phyloP scores from a whole-genome alignment of 2,797 vertebrate genomes.

The Paedocypris micromegethes region DNA sequence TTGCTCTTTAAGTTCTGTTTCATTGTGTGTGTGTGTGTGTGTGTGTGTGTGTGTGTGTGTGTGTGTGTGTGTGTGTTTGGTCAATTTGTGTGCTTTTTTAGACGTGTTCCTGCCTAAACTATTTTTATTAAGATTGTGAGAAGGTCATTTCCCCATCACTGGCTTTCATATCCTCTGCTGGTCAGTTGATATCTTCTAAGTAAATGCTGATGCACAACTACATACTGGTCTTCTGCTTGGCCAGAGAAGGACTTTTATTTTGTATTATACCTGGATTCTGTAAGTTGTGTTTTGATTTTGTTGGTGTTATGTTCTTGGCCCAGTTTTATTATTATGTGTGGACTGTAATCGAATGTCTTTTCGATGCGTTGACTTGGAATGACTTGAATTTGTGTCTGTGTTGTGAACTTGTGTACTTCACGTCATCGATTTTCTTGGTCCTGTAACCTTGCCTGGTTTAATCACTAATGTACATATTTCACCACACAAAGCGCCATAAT shows the following conservation, averaged over 20 bases:
- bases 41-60: too few relatives aligned
- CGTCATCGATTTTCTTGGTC: conserved; percentile 6
- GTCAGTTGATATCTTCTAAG: conserved; percentile 15
- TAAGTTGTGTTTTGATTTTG: conserved; percentile 2
- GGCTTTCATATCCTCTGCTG: conserved; percentile 7
- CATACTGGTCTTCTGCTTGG: conserved; percentile 21
- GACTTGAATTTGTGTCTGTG: conserved; percentile 6
- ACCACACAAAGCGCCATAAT: background rate
- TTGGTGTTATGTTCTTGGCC: conserved; percentile 13
- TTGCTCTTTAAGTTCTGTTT: too few relatives aligned
- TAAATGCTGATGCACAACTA: conserved; percentile 16
- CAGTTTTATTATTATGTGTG: conserved; percentile 3
- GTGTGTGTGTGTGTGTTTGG: too few relatives aligned
- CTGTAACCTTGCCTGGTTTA: background rate
- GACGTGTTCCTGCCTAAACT: background rate
- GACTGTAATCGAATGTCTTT: conserved; percentile 11
- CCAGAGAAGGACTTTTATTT: conserved; percentile 11
- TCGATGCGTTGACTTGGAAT: conserved; percentile 18
- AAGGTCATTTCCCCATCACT: background rate
- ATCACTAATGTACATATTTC: conserved; percentile 11
- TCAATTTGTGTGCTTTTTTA: too few relatives aligned
- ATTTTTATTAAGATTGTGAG: background rate
- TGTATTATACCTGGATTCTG: background rate
- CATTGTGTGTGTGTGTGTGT: too few relatives aligned
- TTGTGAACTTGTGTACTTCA: conserved; percentile 25